Percentiles rank a stretch among this genome's conserved stretches.
These are phyloP conservation scores for Aricia artaxerxes DNA, from an alignment of 2,888 invertebrate species.

Conservation along the genomic window DNA sequence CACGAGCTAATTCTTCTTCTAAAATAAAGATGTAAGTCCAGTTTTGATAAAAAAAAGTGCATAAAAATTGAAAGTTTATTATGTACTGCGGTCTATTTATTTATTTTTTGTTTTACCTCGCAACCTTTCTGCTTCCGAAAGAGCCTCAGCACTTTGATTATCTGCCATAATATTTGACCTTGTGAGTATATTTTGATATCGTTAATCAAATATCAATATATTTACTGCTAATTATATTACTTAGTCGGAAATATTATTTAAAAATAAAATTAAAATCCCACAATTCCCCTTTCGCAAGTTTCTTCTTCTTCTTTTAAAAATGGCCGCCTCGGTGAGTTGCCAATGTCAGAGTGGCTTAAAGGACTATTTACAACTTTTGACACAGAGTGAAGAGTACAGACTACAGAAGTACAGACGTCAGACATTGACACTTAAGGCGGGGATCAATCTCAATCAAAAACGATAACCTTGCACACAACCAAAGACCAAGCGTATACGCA, in stretches of 20 bases:
- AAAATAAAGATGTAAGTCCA: constrained; percentile 41
- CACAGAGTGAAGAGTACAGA: too few relatives aligned
- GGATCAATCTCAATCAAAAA: too few relatives aligned
- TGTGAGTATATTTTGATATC: not conserved
- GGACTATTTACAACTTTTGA: too few relatives aligned
- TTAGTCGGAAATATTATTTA: not conserved
- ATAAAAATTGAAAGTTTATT: not conserved
- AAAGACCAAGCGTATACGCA: too few relatives aligned
- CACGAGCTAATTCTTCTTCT: constrained; percentile 73
- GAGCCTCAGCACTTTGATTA: constrained; percentile 58
- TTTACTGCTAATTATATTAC: not conserved
- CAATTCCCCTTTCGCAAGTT: not conserved
- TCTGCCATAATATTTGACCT: constrained; percentile 55
- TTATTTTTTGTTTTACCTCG: constrained; percentile 53
- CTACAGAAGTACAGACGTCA: too few relatives aligned
- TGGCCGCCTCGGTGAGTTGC: too few relatives aligned
- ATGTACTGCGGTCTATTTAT: constrained; percentile 27
- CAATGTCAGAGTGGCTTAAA: too few relatives aligned
- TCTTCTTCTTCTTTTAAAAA: too few relatives aligned
- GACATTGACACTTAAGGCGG: too few relatives aligned
- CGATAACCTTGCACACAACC: too few relatives aligned
- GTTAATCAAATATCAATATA: too few relatives aligned
- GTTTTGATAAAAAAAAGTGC: too few relatives aligned
- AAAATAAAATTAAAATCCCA: not conserved
- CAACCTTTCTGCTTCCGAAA: constrained; percentile 66